Evolutionary conservation across 2,888 invertebrate genomes (phyloP).

Genomic region (Trichacis sp.): DNA sequence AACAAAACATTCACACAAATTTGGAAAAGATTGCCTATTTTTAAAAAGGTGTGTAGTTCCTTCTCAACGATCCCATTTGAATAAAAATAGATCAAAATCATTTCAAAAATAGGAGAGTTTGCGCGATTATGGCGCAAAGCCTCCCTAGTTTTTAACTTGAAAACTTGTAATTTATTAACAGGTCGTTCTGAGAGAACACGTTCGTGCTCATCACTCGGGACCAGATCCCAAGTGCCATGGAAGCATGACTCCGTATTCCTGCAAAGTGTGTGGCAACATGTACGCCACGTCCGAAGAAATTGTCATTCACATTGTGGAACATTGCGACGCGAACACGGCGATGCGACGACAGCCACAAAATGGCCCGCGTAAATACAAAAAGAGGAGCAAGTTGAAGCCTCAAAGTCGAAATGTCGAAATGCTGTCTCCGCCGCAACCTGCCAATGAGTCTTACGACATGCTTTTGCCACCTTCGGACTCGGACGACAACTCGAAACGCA

Average conservation of each 20-base stretch:
- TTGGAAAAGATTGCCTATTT: background rate
- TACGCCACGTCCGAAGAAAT: conserved; percentile 80
- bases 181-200: conserved; percentile 86
- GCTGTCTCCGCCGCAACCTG: conserved; percentile 43
- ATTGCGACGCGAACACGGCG: conserved; percentile 88
- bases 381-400: conserved; percentile 81
- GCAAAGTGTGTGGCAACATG: conserved; percentile 81
- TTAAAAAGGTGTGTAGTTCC: no score
- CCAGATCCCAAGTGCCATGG: conserved; percentile 78
- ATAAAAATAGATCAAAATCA: no score
- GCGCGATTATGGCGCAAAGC: no score
- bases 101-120: no score
- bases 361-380: conserved; percentile 84
- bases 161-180: conserved; percentile 38
- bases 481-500: conserved; percentile 64
- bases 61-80: no score
- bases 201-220: conserved; percentile 87
- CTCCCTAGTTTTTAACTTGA: no score
- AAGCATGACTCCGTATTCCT: conserved; percentile 77
- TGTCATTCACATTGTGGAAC: conserved; percentile 85
- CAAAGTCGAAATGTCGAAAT: conserved; percentile 69
- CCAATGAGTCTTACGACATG: conserved; percentile 58
- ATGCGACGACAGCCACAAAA: conserved; percentile 83
- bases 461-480: conserved; percentile 60
- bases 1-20: no score